phyloP scores from a whole-genome alignment of 1,140 invertebrate species.

The Neuroterus valhalla region DNA sequence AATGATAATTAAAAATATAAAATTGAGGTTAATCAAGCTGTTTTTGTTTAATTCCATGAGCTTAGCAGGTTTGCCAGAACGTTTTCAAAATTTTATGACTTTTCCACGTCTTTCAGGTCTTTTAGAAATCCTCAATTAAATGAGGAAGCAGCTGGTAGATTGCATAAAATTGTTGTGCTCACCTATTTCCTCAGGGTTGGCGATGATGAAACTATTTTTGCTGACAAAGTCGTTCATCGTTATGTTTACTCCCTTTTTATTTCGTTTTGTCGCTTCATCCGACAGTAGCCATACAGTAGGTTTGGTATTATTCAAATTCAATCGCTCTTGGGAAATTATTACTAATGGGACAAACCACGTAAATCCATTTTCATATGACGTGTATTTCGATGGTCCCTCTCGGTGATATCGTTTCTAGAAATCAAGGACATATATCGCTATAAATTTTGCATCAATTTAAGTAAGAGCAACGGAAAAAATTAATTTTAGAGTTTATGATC shows the following conservation, averaged over 20 bases:
- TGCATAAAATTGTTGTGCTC: conserved; percentile 43
- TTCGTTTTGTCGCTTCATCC: conserved; percentile 62
- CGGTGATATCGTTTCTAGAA: conserved; percentile 77
- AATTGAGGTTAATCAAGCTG: too few species aligned
- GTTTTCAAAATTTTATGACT: too few species aligned
- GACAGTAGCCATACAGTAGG: conserved; percentile 78
- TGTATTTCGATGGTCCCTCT: conserved; percentile 59
- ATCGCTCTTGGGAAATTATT: conserved; percentile 74
- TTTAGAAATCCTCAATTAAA: too few species aligned
- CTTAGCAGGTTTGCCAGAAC: too few species aligned
- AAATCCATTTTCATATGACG: conserved; percentile 64
- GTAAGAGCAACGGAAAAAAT: too few species aligned
- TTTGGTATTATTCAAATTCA: conserved; percentile 76
- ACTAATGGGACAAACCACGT: conserved; percentile 83
- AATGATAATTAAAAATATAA: not conserved
- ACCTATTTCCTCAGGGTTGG: conserved; percentile 89
- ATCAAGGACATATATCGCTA: conserved; percentile 49
- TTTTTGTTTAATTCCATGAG: too few species aligned
- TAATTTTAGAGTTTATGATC: too few species aligned
- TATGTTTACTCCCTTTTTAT: conserved; percentile 56
- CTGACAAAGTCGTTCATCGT: conserved; percentile 71
- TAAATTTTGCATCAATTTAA: too few species aligned
- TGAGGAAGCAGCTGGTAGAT: not conserved
- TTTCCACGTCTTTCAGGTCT: not conserved
- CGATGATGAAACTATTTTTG: conserved; percentile 80